Base-by-base conservation (phyloP, 2,888 invertebrate genomes). In the Xanthorhoe designata region DNA sequence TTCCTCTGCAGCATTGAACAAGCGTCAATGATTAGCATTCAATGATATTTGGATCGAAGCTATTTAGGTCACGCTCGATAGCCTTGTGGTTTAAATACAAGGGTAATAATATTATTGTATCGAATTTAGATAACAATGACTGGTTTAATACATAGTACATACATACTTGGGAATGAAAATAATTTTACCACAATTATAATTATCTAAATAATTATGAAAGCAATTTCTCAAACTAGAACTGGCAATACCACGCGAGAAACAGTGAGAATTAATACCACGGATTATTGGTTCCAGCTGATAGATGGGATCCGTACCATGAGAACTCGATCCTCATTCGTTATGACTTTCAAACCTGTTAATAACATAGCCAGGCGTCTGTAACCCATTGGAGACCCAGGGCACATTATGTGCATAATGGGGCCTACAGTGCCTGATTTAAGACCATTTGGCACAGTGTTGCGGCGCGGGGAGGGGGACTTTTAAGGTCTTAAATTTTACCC, bases 241-340 rank as follows among this genome's bases (percentile, higher is more conserved):
- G 1, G 4, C 24, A n/a, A 24, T 51, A 32, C 24, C 45, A 10
- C 6, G 55, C 17, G 45, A 47, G 3, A 38, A 62, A 51, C 56
- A 42, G 7, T n/a, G 32, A 32, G 24, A 45, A 63, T 47, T 56
- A 47, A 63, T 57, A 52, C 45, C 45, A 57, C n/a, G 45, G 59
- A 35, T 51, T 53, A 58, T 63, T 63, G 52, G 58, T 58, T 64
- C 53, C 52, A 13, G 35, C 45, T 64, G 64, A 65, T 65, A 45
- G 59, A 60, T 60, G 38, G 42, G 35, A n/a, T 5, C 47, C 51
- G 15, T 53, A 64, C 63, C 19, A 19, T 4, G 19, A 8, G 15
- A 18, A 10, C 52, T 52, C 63, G 52, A 50, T 55, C 42, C 29
- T 24, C 17, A 13, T 54, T 47, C 18, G 32, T 13, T 6, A 2